phyloP scores from a whole-genome alignment of 2,113 vertebrate species.

The Lonchura striata region DNA sequence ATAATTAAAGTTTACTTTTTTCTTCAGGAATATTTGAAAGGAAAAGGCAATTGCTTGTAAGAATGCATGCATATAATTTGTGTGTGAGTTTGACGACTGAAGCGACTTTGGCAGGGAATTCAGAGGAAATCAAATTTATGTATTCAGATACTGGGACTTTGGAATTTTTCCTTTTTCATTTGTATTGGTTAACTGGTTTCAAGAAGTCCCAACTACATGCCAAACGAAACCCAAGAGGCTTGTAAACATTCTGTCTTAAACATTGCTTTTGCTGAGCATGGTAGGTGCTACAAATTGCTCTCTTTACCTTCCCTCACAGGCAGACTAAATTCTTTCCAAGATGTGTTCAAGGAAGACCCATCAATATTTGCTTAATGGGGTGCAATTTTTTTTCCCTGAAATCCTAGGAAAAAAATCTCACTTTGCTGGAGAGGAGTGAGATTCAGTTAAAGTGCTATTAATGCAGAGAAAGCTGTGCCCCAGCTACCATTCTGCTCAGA shows the following conservation, averaged over 20 bases:
- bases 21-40: constrained; percentile 50
- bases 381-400: background rate
- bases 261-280: background rate
- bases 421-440: background rate
- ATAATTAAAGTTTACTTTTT: constrained; percentile 73
- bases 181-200: background rate
- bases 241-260: background rate
- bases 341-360: background rate
- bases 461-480: background rate
- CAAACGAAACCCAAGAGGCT: background rate
- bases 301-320: background rate
- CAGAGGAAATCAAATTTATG: background rate
- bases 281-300: background rate
- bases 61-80: constrained; percentile 27
- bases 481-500: background rate
- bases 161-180: background rate
- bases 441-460: background rate
- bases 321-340: background rate
- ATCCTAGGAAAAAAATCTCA: background rate
- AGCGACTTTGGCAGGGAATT: constrained; percentile 40
- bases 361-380: background rate
- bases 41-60: constrained; percentile 30
- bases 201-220: background rate
- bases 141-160: background rate
- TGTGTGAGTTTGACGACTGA: constrained; percentile 32